A percentile compares a stretch with the other conserved stretches of the same genome.
Evolutionary conservation across 2,888 invertebrate genomes (phyloP).

Genomic region (Luperina nickerlii): DNA sequence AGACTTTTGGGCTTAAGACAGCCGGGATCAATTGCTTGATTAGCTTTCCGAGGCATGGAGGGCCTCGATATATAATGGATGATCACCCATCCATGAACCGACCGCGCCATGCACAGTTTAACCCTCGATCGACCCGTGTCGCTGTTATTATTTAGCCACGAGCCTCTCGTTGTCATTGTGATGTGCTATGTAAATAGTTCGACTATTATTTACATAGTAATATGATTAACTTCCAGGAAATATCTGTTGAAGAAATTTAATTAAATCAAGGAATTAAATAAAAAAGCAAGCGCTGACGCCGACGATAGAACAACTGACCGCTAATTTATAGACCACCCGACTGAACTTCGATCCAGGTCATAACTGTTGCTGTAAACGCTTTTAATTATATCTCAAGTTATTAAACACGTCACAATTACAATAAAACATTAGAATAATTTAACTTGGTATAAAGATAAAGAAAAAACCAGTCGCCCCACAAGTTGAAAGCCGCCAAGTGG

Average conservation of each 20-base stretch:
- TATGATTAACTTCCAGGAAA: constrained; percentile 9
- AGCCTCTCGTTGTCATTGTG: background rate
- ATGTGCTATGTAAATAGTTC: background rate
- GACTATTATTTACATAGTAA: constrained; percentile 13
- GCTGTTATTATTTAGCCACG: background rate
- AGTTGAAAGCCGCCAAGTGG: constrained; percentile 57
- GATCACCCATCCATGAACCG: background rate
- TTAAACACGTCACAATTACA: background rate
- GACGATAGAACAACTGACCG: constrained; percentile 29
- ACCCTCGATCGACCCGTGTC: background rate
- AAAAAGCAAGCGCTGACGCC: constrained; percentile 9
- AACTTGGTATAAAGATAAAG: constrained; percentile 23
- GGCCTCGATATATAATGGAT: background rate
- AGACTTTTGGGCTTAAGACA: too few species aligned
- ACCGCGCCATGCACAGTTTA: background rate
- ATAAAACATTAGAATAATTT: background rate
- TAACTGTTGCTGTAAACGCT: constrained; percentile 6
- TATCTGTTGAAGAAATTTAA: background rate
- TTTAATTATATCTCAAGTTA: constrained; percentile 4
- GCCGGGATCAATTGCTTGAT: background rate
- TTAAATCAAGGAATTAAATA: constrained; percentile 3
- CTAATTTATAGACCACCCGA: constrained; percentile 42
- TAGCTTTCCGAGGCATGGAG: background rate
- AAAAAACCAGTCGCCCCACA: constrained; percentile 25
- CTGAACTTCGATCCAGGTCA: constrained; percentile 34